phyloP scores from a whole-genome alignment of 2,797 vertebrate species.

The Coranthus polyacanthus region DNA sequence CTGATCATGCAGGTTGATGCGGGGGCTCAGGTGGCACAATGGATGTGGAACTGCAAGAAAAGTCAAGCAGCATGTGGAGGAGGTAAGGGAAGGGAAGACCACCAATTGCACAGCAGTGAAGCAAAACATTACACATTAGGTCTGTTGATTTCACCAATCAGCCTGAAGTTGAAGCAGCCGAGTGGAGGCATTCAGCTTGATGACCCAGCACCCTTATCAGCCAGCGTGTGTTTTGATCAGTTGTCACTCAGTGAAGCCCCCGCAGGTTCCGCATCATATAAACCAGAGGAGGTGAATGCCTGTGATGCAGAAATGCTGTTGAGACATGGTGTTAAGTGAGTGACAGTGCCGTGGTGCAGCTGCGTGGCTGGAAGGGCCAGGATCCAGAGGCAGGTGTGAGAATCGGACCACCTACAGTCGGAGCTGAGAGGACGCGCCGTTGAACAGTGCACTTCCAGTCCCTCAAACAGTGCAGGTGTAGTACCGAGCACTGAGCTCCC shows the following conservation, averaged over 20 bases:
- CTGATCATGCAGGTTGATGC: slow-evolving; percentile 52
- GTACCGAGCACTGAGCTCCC: slow-evolving; percentile 35
- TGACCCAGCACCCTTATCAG: slow-evolving; percentile 59
- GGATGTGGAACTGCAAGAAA: slow-evolving; percentile 11
- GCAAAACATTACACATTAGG: slow-evolving; percentile 56
- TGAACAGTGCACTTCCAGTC: slow-evolving; percentile 59
- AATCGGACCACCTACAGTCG: slow-evolving; percentile 70
- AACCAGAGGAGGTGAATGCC: slow-evolving; percentile 52
- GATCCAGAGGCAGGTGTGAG: slow-evolving; percentile 70
- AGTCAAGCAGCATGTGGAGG: slow-evolving; percentile 25
- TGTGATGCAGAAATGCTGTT: slow-evolving; percentile 61
- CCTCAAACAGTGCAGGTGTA: slow-evolving; percentile 77
- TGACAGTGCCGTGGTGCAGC: slow-evolving; percentile 71
- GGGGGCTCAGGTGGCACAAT: slow-evolving; percentile 49
- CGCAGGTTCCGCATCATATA: slow-evolving; percentile 49
- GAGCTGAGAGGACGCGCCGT: slow-evolving; percentile 53
- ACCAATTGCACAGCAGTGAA: slow-evolving; percentile 46
- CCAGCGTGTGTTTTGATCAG: slow-evolving; percentile 56
- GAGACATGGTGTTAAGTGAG: slow-evolving; percentile 75
- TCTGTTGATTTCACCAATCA: slow-evolving; percentile 56
- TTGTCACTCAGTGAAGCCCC: slow-evolving; percentile 55
- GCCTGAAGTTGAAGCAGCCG: slow-evolving; percentile 31
- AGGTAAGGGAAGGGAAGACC: slow-evolving; percentile 13
- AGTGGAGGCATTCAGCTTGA: slow-evolving; percentile 28
- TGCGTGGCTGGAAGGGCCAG: slow-evolving; percentile 56